Evolutionary conservation across 2,113 vertebrate species (phyloP).

Genomic region (Odocoileus virginianus): DNA sequence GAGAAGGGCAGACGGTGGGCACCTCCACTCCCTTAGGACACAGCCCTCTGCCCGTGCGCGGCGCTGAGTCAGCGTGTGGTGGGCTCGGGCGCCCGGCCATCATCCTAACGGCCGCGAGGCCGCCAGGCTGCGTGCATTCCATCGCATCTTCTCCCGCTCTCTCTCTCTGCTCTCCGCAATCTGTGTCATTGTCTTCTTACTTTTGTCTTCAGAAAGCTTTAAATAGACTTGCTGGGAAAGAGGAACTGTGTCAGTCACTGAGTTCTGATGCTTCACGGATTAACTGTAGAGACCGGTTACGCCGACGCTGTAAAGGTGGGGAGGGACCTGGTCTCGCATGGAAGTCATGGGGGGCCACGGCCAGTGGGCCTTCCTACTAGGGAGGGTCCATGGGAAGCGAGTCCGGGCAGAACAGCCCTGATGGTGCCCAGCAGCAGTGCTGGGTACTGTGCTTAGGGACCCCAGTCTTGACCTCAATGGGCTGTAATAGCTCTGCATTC

Average conservation of each 20-base stretch:
- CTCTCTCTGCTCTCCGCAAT: slow-evolving; percentile 37
- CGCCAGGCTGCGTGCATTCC: slow-evolving; percentile 71
- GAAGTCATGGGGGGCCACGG: neutral
- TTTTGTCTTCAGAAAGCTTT: slow-evolving; percentile 59
- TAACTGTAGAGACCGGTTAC: neutral
- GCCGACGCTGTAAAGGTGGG: neutral
- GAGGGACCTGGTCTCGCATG: neutral
- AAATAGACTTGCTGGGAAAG: slow-evolving; percentile 35
- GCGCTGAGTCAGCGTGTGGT: slow-evolving; percentile 77
- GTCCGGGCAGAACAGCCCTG: fast-evolving
- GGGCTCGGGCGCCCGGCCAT: slow-evolving; percentile 80
- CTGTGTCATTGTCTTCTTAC: slow-evolving; percentile 65
- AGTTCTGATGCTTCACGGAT: neutral
- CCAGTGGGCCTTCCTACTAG: fast-evolving
- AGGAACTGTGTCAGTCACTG: neutral
- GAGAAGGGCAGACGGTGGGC: slow-evolving; percentile 77
- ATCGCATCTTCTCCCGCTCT: slow-evolving; percentile 41
- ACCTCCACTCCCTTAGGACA: slow-evolving; percentile 77
- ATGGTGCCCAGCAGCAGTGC: neutral
- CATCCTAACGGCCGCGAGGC: slow-evolving; percentile 64
- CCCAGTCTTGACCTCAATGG: neutral
- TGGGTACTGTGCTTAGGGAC: no score
- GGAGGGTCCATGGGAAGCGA: no score
- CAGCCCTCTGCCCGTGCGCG: slow-evolving; percentile 77
- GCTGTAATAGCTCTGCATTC: neutral